Evolutionary conservation across 2,888 invertebrate genomes (phyloP).

Genomic region (Temnothorax rugatulus): DNA sequence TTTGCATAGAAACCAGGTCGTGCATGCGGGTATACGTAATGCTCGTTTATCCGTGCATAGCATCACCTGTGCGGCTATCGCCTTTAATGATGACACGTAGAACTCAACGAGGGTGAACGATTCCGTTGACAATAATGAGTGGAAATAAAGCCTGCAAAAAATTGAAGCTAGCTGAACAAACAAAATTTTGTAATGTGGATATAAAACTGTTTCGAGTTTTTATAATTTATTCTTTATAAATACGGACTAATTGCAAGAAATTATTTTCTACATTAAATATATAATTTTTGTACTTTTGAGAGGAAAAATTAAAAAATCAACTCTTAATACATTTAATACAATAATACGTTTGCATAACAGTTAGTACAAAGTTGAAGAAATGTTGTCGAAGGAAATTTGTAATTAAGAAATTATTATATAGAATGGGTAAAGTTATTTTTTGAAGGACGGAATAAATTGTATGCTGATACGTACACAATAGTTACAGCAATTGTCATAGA

Average conservation of each 20-base stretch:
- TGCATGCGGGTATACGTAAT: slow-evolving; percentile 73
- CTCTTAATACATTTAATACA: neutral
- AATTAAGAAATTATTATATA: slow-evolving; percentile 7
- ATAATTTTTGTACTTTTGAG: neutral
- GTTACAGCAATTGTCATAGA: neutral
- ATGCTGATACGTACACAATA: neutral
- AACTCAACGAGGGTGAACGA: slow-evolving; percentile 41
- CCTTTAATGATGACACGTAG: slow-evolving; percentile 43
- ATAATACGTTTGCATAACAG: neutral
- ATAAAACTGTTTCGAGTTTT: neutral
- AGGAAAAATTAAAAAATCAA: neutral
- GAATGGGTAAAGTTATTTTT: neutral
- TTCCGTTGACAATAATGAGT: slow-evolving; percentile 47
- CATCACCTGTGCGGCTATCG: slow-evolving; percentile 58
- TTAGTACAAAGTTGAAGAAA: neutral
- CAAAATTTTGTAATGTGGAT: neutral
- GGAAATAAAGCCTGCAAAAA: neutral
- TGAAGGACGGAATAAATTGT: slow-evolving; percentile 10
- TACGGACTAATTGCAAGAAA: neutral
- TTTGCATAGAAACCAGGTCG: slow-evolving; percentile 67
- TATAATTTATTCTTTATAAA: neutral
- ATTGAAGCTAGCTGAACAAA: neutral
- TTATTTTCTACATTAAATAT: slow-evolving; percentile 1
- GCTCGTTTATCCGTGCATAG: slow-evolving; percentile 56
- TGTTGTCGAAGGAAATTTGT: neutral